Evolutionary conservation across 1,140 invertebrate species (phyloP), one percentile per base, ranked within the genome.

Genomic region (Papilio helenus): DNA sequence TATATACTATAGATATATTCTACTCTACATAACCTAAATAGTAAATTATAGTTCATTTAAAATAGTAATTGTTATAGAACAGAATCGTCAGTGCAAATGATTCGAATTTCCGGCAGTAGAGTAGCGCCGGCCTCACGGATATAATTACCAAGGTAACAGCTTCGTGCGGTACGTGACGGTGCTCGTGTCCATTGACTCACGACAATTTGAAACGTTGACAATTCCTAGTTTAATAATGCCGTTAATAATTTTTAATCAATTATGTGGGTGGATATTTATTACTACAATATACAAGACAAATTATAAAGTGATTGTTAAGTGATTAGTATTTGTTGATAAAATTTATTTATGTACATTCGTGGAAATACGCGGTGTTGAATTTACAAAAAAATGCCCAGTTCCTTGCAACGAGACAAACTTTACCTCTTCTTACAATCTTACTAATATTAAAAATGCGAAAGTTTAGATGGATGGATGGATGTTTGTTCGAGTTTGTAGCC

Each of bases 121-220:
- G 20, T 44, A 65, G 76, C 58, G 58, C n/a, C 58, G 55, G 44
- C 76, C 58, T 77, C 78, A 79, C 81, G 81, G 81, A 82, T 82
- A 73, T 81, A 81, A 65, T 65, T 76, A 79, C 79, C 80, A 79
- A 82, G 81, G 81, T 77, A 82, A 82, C 76, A 55, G 78, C 42
- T 23, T 72, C 76, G 76, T 74, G 81, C 79, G 61, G 76, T 79
- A 82, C 81, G 79, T 79, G 78, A 79, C 65, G 73, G 46, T 42
- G 72, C 42, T 34, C 61, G 78, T 79, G 9, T 77, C 78, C 81
- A 58, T 72, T 82, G 65, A 44, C 3, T 42, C 61, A 79, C 81
- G 81, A 39, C n/a, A 76, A 61, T 73, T 46, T 65, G 34, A 79
- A 65, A 68, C 77, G 18, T 42, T 44, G 23, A 12, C 46, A 71